Percentiles rank a stretch among this genome's conserved stretches.
These are phyloP conservation scores for Hipparchia semele DNA, from an alignment of 2,888 invertebrate species.

Conservation along the genomic window DNA sequence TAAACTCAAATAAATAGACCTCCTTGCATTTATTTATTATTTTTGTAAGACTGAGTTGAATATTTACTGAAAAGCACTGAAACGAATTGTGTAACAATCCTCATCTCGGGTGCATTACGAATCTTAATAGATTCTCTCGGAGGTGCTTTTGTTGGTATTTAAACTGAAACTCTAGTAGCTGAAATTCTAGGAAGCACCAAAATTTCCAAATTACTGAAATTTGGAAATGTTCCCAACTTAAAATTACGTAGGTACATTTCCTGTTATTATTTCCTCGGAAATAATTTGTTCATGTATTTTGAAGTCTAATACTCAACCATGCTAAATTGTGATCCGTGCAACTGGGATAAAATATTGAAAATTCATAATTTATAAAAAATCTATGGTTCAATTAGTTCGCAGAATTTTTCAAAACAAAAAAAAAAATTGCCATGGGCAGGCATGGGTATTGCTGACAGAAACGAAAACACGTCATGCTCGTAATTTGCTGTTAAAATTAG, in stretches of 20 bases:
- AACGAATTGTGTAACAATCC: slow-evolving; percentile 1
- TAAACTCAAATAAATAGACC: not conserved
- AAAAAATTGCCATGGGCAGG: no score
- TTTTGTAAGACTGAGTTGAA: not conserved
- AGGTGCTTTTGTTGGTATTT: not conserved
- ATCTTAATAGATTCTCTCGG: not conserved
- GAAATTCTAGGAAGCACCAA: slow-evolving; percentile 3
- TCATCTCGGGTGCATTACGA: not conserved
- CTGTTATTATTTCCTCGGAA: not conserved
- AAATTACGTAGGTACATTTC: not conserved
- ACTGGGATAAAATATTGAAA: no score
- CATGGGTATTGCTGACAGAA: no score
- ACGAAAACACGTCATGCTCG: no score
- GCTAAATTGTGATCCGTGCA: no score
- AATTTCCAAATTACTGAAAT: not conserved
- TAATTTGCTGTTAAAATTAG: no score
- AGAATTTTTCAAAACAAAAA: no score
- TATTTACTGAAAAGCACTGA: slow-evolving; percentile 4
- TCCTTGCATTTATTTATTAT: not conserved
- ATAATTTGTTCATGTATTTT: not conserved
- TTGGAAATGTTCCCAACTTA: not conserved
- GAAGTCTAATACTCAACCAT: not conserved
- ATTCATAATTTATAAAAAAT: no score
- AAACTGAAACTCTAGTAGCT: not conserved
- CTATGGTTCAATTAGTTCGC: no score